Base-by-base conservation (phyloP, 2,888 invertebrate genomes). In the Cephus pulcher region DNA sequence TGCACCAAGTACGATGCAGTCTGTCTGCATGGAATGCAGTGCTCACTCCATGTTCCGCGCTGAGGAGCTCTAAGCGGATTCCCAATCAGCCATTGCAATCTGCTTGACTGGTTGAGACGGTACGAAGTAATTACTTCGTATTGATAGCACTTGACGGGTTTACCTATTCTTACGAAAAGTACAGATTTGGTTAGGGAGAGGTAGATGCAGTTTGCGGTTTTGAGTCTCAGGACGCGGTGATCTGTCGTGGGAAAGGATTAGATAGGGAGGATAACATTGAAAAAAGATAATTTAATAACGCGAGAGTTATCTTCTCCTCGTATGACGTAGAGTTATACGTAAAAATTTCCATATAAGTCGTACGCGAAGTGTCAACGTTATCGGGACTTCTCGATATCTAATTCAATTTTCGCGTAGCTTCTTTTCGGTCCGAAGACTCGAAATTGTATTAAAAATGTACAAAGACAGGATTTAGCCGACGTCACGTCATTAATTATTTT, bases 31-130 rank as follows among this genome's bases (percentile, higher is more conserved):
- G 71, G 71, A 71, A 71, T 71, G 4, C 71, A 71, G 34, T 32
- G 71, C 71, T 71, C 71, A 71, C 71, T 71, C 71, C 12, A 11
- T 34, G 71, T 32, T 34, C 23, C 56, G 23, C 23, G 56, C 56
- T 56, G 56, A 71, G 1, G 33, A 33, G 71, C 71, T 71, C 71
- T 71, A 71, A 71, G 71, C 71, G 71, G 71, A 71, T 71, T 71
- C 33, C 71, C 71, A 71, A 71, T 71, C 71, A 71, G 71, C 71
- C 15, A 34, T 71, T 71, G 71, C 33, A 71, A 71, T 71, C 71
- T 34, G 71, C 71, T 71, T 34, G 34, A 71, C 71, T 34, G 56
- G 6, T 15, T 23, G 56, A 56, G 56, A 56, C 56, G 56, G 56
- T 56, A 56, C 56, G 56, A 56, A 56, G 23, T 56, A 56, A 56